Percentiles rank a stretch among this genome's conserved stretches.
Evolutionary conservation across 64 coral and sea anemone species (phyloP).

Genomic region (Montipora foliosa): DNA sequence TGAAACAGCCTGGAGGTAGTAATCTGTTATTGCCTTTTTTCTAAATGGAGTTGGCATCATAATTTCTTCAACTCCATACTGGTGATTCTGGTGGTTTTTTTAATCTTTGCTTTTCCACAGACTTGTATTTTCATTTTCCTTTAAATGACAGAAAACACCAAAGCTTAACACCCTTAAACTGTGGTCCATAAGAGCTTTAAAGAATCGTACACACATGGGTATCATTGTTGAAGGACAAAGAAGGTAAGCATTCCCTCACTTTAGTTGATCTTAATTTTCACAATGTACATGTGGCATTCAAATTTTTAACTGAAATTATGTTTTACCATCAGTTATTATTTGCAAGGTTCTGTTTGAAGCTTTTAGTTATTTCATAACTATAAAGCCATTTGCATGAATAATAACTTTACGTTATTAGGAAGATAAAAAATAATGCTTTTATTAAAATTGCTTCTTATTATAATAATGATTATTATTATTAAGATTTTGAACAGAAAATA

Average conservation of each 20-base stretch:
- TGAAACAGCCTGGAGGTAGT: too few species aligned
- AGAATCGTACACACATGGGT: slow-evolving; percentile 51
- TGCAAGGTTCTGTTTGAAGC: neutral
- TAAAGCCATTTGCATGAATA: too few species aligned
- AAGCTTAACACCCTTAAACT: slow-evolving; percentile 38
- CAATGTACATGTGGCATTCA: neutral
- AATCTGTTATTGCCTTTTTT: too few species aligned
- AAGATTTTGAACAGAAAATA: too few species aligned
- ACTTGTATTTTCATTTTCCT: neutral
- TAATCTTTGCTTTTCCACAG: neutral
- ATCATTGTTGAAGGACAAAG: slow-evolving; percentile 89
- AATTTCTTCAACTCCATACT: neutral
- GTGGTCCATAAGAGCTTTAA: slow-evolving; percentile 65
- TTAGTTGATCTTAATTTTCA: neutral
- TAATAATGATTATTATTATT: too few species aligned
- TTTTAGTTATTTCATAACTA: too few species aligned
- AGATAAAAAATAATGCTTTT: too few species aligned
- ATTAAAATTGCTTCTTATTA: too few species aligned
- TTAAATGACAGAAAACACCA: neutral
- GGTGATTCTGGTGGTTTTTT: neutral
- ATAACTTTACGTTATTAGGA: too few species aligned
- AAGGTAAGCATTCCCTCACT: slow-evolving; percentile 15
- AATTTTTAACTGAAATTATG: neutral
- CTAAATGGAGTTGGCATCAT: too few species aligned
- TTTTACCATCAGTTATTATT: neutral